phyloP scores from a whole-genome alignment of 2,888 invertebrate genomes.

The Himalopsyche kuldschensis region DNA sequence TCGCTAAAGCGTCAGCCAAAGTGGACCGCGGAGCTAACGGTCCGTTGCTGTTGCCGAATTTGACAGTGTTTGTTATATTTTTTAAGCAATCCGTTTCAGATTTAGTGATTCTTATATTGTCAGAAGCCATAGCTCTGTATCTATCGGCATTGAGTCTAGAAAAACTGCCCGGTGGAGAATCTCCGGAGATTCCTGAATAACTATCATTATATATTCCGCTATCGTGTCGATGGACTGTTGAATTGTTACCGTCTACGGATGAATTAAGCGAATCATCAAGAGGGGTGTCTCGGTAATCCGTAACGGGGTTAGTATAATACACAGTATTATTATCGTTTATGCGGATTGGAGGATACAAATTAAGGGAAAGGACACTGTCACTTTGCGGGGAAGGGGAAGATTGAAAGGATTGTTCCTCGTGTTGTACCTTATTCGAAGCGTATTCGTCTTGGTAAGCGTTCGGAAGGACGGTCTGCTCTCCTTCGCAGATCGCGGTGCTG shows the following conservation, averaged over 20 bases:
- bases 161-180: conserved; percentile 42
- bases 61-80: conserved; percentile 31
- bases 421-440: conserved; percentile 53
- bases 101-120: conserved; percentile 48
- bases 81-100: conserved; percentile 42
- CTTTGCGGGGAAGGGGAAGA: conserved; percentile 40
- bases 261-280: background rate
- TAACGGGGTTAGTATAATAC: conserved; percentile 18
- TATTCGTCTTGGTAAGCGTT: conserved; percentile 55
- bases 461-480: conserved; percentile 43
- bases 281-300: background rate
- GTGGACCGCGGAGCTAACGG: conserved; percentile 54
- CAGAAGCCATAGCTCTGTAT: conserved; percentile 49
- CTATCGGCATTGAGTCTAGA: conserved; percentile 55
- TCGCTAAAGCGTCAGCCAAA: conserved; percentile 53
- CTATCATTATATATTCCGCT: conserved; percentile 9
- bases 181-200: background rate
- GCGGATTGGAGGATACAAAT: background rate
- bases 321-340: conserved; percentile 12
- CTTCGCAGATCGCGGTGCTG: conserved; percentile 6
- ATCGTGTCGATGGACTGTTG: background rate
- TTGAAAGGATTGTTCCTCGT: conserved; percentile 56
- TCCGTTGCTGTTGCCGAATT: background rate
- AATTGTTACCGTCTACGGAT: background rate
- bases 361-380: background rate